Percentiles rank a stretch among this genome's conserved stretches.
Conservation (phyloP, 2,888 invertebrate species). For the Oxycera nigricornis region DNA sequence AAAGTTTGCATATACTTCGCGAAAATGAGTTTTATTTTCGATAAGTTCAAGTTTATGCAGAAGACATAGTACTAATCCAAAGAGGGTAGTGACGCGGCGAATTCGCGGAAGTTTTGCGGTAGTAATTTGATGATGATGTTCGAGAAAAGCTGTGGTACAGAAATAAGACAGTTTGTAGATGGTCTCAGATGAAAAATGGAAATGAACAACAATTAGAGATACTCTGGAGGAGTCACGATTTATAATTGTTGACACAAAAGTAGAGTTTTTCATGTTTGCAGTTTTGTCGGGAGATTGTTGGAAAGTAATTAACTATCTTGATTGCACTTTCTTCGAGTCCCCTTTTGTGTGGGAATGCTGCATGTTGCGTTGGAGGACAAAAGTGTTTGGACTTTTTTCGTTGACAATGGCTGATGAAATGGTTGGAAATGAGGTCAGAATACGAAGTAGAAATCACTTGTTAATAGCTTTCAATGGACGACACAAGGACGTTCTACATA, state of each 20-base stretch:
- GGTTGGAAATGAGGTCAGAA: too few relatives aligned
- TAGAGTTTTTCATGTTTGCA: too few relatives aligned
- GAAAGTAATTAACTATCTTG: too few relatives aligned
- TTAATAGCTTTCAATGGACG: too few relatives aligned
- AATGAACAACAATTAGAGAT: slow-evolving; percentile 15
- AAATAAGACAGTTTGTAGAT: slow-evolving; percentile 3
- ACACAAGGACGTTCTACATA: too few relatives aligned
- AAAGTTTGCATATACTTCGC: background rate
- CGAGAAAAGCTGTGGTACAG: background rate
- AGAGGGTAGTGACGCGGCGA: slow-evolving; percentile 4
- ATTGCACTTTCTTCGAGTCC: too few relatives aligned
- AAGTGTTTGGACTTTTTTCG: too few relatives aligned
- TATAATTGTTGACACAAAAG: slow-evolving; percentile 20
- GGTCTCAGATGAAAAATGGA: background rate
- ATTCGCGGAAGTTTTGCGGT: background rate
- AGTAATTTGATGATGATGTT: slow-evolving; percentile 22
- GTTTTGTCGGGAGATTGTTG: too few relatives aligned
- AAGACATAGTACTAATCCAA: background rate
- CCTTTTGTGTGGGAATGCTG: too few relatives aligned
- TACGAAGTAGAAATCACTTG: too few relatives aligned
- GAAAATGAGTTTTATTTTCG: slow-evolving; percentile 5
- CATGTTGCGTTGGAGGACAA: too few relatives aligned
- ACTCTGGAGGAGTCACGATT: slow-evolving; percentile 9
- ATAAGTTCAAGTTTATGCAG: slow-evolving; percentile 14
- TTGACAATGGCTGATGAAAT: too few relatives aligned